Evolutionary conservation across 2,113 vertebrate species (phyloP), one percentile per base, ranked within the genome.

Genomic region (Myiozetetes cayanensis): DNA sequence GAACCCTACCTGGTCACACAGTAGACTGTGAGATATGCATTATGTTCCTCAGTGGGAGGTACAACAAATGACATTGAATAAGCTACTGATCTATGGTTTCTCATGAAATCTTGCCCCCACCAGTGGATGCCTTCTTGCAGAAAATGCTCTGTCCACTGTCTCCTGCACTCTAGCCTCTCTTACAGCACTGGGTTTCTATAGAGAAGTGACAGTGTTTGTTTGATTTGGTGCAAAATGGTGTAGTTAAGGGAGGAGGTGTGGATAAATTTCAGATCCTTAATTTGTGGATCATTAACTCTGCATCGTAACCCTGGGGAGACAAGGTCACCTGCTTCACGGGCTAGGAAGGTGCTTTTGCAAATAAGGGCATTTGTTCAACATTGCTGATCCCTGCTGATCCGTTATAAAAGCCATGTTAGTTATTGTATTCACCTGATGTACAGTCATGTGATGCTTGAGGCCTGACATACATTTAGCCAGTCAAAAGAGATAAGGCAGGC

Each of bases 401-500:
- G 19, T 94, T 96, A 92, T 81, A 90, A 96, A 96, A 95, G 92
- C 93, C 80, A 92, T 35, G 61, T 94, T 89, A 93, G 85, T 89
- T 94, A 89, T 53, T 93, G 94, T 96, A 89, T 53, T 91, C 72
- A 24, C 92, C 19, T 84, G 92, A 84, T 96, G 61, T 81, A 90
- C 90, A 90, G 76, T 95, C 96, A 96, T 93, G 96, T 97, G 96
- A 96, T 85, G 86, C 88, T 90, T 9, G 63, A 65, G 88, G 88
- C 91, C 76, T 92, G 80, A 96, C 95, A 94, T 78, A 81, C 94
- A 93, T 95, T 96, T 91, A 96, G 90, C 47, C 62, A 94, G 88
- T 41, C 94, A 95, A 65, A 65, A 88, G 95, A 97, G 96, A 97
- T 97, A 97, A 97, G 96, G 96, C 96, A 97, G 96, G 92, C 93